phyloP scores from a whole-genome alignment of 2,113 vertebrate species.

The Mormoops blainvillei region DNA sequence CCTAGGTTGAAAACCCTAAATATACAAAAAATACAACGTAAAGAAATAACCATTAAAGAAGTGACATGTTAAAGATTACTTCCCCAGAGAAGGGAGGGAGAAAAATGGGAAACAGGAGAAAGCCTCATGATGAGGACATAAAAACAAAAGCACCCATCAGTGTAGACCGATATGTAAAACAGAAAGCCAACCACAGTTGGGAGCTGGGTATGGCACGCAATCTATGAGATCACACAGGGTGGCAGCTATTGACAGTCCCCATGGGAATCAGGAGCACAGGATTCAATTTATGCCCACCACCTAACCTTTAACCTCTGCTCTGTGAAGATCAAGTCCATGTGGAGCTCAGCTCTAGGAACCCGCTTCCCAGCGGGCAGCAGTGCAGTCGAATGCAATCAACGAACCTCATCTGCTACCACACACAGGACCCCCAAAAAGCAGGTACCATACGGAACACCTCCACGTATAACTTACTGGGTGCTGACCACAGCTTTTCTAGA shows the following conservation, averaged over 20 bases:
- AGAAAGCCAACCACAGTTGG: not conserved
- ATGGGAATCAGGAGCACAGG: not conserved
- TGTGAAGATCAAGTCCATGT: not conserved
- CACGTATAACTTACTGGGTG: not conserved
- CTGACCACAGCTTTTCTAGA: not conserved
- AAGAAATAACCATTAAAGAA: not conserved
- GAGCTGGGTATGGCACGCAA: not conserved
- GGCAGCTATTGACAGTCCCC: not conserved
- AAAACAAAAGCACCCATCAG: not conserved
- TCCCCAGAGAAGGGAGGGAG: not conserved
- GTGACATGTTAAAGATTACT: not conserved
- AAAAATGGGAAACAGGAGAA: not conserved
- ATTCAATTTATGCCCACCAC: not conserved
- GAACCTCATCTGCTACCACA: not conserved
- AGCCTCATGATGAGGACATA: not conserved
- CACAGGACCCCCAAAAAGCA: not conserved
- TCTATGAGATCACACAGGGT: not conserved
- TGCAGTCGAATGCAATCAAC: too few species aligned
- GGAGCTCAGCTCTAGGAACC: not conserved
- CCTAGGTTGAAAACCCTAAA: not conserved
- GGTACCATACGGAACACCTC: not conserved
- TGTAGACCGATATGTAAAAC: not conserved
- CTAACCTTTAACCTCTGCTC: not conserved
- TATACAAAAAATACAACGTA: not conserved
- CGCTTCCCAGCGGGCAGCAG: not conserved